phyloP scores from a whole-genome alignment of 1,140 invertebrate species.

The Cydia amplana region DNA sequence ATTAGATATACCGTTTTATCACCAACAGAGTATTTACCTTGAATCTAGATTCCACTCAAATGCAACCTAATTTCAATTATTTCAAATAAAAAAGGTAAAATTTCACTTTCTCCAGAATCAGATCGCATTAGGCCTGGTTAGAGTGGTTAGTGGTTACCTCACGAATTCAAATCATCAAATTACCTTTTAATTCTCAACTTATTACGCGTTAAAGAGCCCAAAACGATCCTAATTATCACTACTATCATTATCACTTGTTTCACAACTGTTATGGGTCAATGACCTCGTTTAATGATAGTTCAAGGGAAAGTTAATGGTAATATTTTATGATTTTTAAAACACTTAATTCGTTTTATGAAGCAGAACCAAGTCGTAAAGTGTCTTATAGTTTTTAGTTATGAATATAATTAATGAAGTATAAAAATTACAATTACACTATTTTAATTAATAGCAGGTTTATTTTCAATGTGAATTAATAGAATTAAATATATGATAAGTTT shows the following conservation, averaged over 20 bases:
- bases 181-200: background rate
- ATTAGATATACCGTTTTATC: background rate
- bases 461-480: background rate
- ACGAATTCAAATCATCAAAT: background rate
- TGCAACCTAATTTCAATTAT: background rate
- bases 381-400: background rate
- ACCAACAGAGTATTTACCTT: no score
- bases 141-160: background rate
- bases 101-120: slow-evolving; percentile 6
- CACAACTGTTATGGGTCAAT: background rate
- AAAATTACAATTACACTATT: background rate
- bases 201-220: background rate
- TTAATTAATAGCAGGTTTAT: background rate
- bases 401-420: background rate
- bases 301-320: background rate
- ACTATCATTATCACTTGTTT: background rate
- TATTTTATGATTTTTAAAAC: background rate
- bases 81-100: no score
- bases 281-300: slow-evolving; percentile 1
- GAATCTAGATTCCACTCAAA: background rate
- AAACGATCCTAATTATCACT: background rate
- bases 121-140: background rate
- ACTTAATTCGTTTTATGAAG: background rate
- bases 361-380: background rate
- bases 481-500: background rate